phyloP scores from a whole-genome alignment of 2,797 vertebrate genomes.

The Enteromius treurensis region DNA sequence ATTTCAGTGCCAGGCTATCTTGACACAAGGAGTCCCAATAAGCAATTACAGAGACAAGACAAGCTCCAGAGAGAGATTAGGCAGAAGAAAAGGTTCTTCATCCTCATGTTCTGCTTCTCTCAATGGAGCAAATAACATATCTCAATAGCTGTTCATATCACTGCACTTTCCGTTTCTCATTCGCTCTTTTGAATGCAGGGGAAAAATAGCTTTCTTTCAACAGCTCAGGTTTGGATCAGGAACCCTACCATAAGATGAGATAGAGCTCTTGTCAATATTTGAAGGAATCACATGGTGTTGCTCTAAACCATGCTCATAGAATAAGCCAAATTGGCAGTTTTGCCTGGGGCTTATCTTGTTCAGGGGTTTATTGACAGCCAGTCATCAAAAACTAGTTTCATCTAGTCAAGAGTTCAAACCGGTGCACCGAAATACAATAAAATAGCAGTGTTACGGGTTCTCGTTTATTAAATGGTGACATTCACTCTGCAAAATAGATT shows the following conservation, averaged over 20 bases:
- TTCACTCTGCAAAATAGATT: neutral
- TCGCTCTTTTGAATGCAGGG: slow-evolving; percentile 10
- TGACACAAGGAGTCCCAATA: slow-evolving; percentile 36
- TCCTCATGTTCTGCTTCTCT: slow-evolving; percentile 6
- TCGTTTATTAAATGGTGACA: neutral
- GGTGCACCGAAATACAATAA: slow-evolving; percentile 22
- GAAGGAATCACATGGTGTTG: neutral
- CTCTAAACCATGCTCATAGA: slow-evolving; percentile 21
- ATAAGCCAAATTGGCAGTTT: slow-evolving; percentile 18
- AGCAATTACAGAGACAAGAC: slow-evolving; percentile 59
- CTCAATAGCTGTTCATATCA: slow-evolving; percentile 25
- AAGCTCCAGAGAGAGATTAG: slow-evolving; percentile 11
- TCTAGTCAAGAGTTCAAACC: slow-evolving; percentile 25
- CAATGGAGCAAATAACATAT: slow-evolving; percentile 21
- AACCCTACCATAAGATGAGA: neutral
- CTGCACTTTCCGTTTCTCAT: neutral
- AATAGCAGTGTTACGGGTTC: neutral
- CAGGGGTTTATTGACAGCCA: neutral
- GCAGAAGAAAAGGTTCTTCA: slow-evolving; percentile 11
- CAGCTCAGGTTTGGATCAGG: slow-evolving; percentile 48
- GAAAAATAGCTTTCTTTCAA: slow-evolving; percentile 59
- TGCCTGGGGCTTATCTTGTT: slow-evolving; percentile 2
- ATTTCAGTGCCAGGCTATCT: slow-evolving; percentile 10
- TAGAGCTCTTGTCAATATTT: slow-evolving; percentile 14
- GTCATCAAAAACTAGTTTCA: slow-evolving; percentile 57